Evolutionary conservation across 64 coral and sea anemone species (phyloP), one percentile per base, ranked within the genome.

Genomic region (Montipora capricornis): DNA sequence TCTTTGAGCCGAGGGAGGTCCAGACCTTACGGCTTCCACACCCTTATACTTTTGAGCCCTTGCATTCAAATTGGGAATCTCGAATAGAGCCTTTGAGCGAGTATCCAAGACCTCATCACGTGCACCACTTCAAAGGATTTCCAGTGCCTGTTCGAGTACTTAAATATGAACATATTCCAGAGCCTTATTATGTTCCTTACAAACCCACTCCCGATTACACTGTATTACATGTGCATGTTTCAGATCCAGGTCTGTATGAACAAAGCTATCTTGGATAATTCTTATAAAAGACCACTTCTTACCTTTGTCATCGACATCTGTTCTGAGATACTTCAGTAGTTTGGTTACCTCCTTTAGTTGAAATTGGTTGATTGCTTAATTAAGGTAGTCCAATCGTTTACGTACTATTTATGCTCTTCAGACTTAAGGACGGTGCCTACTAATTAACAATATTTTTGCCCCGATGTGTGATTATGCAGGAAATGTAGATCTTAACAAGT

Each of bases 111-210:
- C 79, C 84, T 10, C 47, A 61, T 67, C 73, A 77, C 0, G 20
- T 93, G 4, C 71, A 89, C 19, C 67, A 76, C 14, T 95, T 80
- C 46, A 92, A 49, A 59, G 44, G 78, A 29, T 37, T 92, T n/a
- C 94, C 94, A 12, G 37, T 91, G 4, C 51, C 87, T 0, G 58
- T 90, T 47, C 29, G 68, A 20, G 44, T 87, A 57, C 79, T n/a
- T 0, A 96, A 73, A 13, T 66, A 79, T 48, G 73, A 83, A 44
- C 37, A 64, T 49, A 70, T 96, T 19, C 81, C 74, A 15, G 66
- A 87, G 53, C 91, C 95, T 13, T 77, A 85, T 58, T 93, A 93
- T 50, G 75, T 96, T 6, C 91, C 95, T 49, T 91, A 87, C 49
- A 79, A 62, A 55, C 12, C 81, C 11, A 52, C 24, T 5, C 81